phyloP scores from a whole-genome alignment of 2,888 invertebrate species.

The Halictus ligatus region DNA sequence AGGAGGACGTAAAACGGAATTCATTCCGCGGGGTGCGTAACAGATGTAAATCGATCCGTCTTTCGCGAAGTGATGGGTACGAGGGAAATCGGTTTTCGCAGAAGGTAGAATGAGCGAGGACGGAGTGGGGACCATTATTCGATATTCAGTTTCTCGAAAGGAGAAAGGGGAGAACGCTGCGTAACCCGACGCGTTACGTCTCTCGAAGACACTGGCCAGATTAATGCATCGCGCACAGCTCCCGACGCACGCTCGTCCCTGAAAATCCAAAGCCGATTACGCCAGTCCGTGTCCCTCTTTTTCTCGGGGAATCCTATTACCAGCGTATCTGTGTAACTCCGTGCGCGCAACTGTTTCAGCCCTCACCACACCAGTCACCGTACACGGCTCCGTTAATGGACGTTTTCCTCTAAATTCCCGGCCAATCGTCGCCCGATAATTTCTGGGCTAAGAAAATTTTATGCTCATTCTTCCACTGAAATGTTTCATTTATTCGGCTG shows the following conservation, averaged over 20 bases:
- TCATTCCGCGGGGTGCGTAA: slow-evolving; percentile 33
- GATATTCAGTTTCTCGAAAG: slow-evolving; percentile 64
- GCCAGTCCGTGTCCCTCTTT: neutral
- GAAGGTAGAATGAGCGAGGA: neutral
- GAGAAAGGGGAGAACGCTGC: slow-evolving; percentile 35
- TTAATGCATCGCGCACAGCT: slow-evolving; percentile 28
- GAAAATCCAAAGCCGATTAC: slow-evolving; percentile 54
- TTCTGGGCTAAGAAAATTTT: neutral
- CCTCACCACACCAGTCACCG: neutral
- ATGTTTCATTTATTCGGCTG: neutral
- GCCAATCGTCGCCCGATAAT: neutral
- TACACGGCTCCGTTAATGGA: neutral
- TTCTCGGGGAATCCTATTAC: slow-evolving; percentile 23
- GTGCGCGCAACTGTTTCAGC: neutral
- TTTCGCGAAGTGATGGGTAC: slow-evolving; percentile 34
- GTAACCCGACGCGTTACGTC: slow-evolving; percentile 43
- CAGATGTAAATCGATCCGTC: slow-evolving; percentile 49
- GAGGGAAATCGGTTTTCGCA: slow-evolving; percentile 8
- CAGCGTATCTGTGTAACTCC: slow-evolving; percentile 1
- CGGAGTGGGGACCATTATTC: slow-evolving; percentile 41
- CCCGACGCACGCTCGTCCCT: neutral
- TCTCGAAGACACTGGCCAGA: slow-evolving; percentile 38
- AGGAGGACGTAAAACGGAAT: slow-evolving; percentile 16
- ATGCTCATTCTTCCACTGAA: neutral
- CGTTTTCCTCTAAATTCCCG: neutral